phyloP scores from a whole-genome alignment of 2,888 invertebrate genomes.

The Scelioninae gen. 1 region DNA sequence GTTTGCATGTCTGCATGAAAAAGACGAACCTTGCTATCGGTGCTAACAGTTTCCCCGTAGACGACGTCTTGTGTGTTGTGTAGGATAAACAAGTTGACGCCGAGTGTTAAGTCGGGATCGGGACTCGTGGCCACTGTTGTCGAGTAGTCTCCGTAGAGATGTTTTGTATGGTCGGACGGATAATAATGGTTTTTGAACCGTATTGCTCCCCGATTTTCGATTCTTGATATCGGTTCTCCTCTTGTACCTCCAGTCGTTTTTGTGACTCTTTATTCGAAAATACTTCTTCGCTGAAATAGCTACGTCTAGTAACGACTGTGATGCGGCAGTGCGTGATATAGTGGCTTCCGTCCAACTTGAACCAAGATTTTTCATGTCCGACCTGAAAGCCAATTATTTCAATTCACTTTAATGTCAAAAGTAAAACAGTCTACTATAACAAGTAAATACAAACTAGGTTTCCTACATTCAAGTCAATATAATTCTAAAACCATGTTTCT shows the following conservation, averaged over 20 bases:
- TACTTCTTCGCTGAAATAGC: slow-evolving; percentile 78
- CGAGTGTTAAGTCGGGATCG: slow-evolving; percentile 70
- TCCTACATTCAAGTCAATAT: too few relatives aligned
- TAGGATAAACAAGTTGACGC: slow-evolving; percentile 70
- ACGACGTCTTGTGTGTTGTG: slow-evolving; percentile 80
- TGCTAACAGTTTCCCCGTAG: slow-evolving; percentile 84
- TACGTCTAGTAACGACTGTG: slow-evolving; percentile 85
- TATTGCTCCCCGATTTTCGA: slow-evolving; percentile 78
- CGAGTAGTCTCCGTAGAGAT: slow-evolving; percentile 72
- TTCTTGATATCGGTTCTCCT: slow-evolving; percentile 72
- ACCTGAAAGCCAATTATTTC: slow-evolving; percentile 83
- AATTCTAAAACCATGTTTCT: too few relatives aligned
- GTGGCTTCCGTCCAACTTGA: slow-evolving; percentile 89
- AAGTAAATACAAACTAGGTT: too few relatives aligned
- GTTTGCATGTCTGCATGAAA: too few relatives aligned
- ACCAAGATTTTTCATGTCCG: slow-evolving; percentile 90
- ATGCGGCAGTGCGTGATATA: slow-evolving; percentile 88
- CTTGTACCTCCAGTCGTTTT: slow-evolving; percentile 72
- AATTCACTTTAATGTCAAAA: neutral
- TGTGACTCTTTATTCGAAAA: slow-evolving; percentile 74
- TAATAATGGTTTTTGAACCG: slow-evolving; percentile 77
- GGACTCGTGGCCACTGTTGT: slow-evolving; percentile 72
- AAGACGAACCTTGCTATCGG: slow-evolving; percentile 83
- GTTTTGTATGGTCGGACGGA: slow-evolving; percentile 81
- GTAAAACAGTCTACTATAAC: too few relatives aligned